Evolutionary conservation across 2,888 invertebrate genomes (phyloP), one percentile per base, ranked within the genome.

Genomic region (Venusia cambrica): DNA sequence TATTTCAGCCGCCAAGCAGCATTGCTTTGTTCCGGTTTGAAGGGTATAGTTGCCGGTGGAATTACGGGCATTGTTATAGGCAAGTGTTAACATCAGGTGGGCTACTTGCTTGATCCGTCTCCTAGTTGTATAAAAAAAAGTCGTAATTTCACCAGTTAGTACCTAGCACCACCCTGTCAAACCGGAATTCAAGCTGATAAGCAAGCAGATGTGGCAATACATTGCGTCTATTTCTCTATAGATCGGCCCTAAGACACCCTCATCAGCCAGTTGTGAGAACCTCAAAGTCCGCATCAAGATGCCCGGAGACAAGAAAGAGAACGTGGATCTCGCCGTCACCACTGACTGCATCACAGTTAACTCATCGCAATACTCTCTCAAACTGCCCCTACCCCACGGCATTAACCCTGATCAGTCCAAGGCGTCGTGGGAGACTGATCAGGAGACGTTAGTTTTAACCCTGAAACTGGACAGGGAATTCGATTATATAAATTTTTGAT

Each of bases 231-330:
- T 28, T 43, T 29, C 39, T 51, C 9, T 79, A 4, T 30, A 95
- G 93, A 93, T 96, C 89, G 92, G 94, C 1, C 91, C 92, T 40
- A 95, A 94, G 70, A 94, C 93, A 0, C 91, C 93, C 7, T 84
- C 91, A 1, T 92, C 94, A 0, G 90, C 94, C 2, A 95, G 96
- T 61, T 97, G 97, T 76, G 97, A 97, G 73, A 93, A 95, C 70
- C 91, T 97, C 76, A 88, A 95, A n/a, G 84, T 97, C 10, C 89
- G 90, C 39, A 89, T 97, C 6, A 83, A 90, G 53, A 80, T 97
- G 68, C 93, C 95, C 0, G 93, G 90, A 1, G 96, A 96, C 63
- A 89, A 89, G 40, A 90, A 90, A 21, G 91, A 93, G 48, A 92
- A 93, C 59, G 90, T 97, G 38, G 92, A 94, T 46, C 80, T 97